Conservation (phyloP, 2,888 invertebrate genomes). For the Tetheella fluctuosa region DNA sequence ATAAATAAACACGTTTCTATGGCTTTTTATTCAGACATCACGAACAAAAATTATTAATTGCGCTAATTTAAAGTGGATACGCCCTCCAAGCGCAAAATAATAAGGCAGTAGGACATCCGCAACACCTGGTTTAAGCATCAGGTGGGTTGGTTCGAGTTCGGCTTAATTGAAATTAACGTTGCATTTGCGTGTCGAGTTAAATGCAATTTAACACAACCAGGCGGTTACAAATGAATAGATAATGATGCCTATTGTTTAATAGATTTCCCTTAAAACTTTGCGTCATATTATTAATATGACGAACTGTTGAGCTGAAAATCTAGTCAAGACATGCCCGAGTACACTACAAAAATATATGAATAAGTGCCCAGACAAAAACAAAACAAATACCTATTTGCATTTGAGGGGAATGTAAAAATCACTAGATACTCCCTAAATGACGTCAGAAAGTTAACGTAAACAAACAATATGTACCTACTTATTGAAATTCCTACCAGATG, state of each 20-base stretch:
- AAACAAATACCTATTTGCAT: neutral
- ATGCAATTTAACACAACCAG: neutral
- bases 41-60: neutral
- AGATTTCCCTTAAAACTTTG: no score
- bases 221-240: neutral
- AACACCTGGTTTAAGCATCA: no score
- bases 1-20: neutral
- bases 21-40: neutral
- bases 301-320: no score
- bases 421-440: neutral
- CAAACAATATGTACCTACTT: slow-evolving; percentile 8
- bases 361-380: slow-evolving; percentile 8
- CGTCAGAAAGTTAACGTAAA: slow-evolving; percentile 1
- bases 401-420: neutral
- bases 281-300: no score
- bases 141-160: no score
- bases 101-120: neutral
- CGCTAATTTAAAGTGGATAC: neutral
- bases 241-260: no score
- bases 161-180: slow-evolving; percentile 4
- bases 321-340: neutral
- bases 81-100: neutral
- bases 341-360: neutral
- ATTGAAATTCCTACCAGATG: neutral
- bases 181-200: neutral